These are phyloP conservation scores for Nixonia krombeini DNA, from an alignment of 1,140 invertebrate genomes.

Conservation along the genomic window DNA sequence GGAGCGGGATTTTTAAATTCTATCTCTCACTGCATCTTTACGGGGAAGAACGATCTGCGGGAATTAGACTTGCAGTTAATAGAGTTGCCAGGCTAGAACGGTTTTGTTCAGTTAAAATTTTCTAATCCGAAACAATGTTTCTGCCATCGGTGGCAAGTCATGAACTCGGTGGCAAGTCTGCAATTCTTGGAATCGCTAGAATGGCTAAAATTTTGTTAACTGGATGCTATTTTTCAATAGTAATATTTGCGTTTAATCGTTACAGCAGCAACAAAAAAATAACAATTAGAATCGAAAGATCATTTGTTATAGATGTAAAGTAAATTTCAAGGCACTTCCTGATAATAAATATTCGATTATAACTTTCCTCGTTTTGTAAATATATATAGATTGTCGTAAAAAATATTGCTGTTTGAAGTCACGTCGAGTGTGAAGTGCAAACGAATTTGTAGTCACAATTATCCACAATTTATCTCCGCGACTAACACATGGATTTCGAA, in stretches of 20 bases:
- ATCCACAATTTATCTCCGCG: background rate
- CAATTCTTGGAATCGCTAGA: too few relatives aligned
- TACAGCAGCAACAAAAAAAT: too few relatives aligned
- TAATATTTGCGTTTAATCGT: too few relatives aligned
- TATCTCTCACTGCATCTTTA: background rate
- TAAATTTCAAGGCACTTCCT: too few relatives aligned
- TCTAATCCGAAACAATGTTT: background rate
- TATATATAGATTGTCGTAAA: too few relatives aligned
- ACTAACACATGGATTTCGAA: constrained; percentile 1
- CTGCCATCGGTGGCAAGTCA: background rate
- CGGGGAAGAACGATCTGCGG: background rate
- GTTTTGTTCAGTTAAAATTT: background rate
- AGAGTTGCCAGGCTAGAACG: background rate
- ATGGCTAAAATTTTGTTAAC: background rate
- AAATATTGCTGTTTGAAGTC: too few relatives aligned
- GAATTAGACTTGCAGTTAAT: background rate
- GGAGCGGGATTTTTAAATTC: background rate
- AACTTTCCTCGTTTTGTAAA: too few relatives aligned
- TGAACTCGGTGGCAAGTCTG: too few relatives aligned
- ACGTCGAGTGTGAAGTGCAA: too few relatives aligned
- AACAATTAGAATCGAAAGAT: background rate
- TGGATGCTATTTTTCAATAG: background rate
- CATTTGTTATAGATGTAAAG: too few relatives aligned
- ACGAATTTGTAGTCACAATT: background rate
- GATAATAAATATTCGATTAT: too few relatives aligned